Conservation (phyloP, 2,113 vertebrate species). For the Cacatua alba region DNA sequence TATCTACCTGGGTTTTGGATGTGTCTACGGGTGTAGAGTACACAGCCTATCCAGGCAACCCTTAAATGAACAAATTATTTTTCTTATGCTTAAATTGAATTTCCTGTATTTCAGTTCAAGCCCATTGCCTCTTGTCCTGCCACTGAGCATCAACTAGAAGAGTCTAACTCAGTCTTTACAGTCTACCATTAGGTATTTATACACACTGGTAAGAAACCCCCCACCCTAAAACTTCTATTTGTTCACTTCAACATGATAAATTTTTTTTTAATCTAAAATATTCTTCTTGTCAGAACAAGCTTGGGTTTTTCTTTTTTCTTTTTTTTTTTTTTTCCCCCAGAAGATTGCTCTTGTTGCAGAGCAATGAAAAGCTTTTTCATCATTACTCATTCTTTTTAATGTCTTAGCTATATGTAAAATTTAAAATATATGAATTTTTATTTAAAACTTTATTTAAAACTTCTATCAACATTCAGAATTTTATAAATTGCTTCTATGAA, state of each 20-base stretch:
- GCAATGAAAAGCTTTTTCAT: not conserved
- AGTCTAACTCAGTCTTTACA: not conserved
- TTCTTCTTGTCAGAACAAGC: not conserved
- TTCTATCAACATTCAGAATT: not conserved
- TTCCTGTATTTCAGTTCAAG: not conserved
- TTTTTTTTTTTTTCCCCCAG: not conserved
- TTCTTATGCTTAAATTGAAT: not conserved
- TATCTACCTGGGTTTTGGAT: not conserved
- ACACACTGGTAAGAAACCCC: not conserved
- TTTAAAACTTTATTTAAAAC: not conserved
- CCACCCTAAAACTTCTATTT: not conserved
- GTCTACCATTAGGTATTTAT: not conserved
- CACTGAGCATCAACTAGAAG: not conserved
- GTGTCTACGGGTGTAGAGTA: not conserved
- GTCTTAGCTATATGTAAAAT: not conserved
- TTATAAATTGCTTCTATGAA: not conserved
- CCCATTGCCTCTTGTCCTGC: fast-evolving
- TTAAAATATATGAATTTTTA: not conserved
- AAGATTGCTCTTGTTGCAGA: not conserved
- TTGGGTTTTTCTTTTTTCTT: not conserved
- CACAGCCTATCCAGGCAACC: not conserved
- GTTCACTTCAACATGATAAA: not conserved
- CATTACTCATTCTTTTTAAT: not conserved
- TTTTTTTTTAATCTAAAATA: not conserved
- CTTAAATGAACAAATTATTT: not conserved